phyloP scores from a whole-genome alignment of 2,888 invertebrate genomes.

The Automeris io region DNA sequence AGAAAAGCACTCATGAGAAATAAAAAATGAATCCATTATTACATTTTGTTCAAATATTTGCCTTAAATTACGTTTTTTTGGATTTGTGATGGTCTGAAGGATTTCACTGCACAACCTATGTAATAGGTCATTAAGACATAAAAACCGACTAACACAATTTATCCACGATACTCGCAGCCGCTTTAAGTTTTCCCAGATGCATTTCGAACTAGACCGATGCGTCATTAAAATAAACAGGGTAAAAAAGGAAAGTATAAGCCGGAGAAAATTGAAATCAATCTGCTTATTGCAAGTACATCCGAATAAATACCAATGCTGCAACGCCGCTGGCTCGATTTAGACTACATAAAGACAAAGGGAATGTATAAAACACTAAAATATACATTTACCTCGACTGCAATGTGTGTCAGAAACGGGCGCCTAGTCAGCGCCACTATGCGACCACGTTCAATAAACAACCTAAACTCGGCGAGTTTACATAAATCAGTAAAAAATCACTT shows the following conservation, averaged over 20 bases:
- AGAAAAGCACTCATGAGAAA: too few species aligned
- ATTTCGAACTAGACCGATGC: constrained; percentile 13
- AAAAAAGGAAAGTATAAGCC: constrained; percentile 7
- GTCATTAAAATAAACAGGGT: constrained; percentile 8
- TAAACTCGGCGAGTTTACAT: constrained; percentile 38
- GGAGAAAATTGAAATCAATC: background rate
- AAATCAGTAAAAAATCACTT: constrained; percentile 31
- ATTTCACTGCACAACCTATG: too few species aligned
- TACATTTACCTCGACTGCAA: constrained; percentile 46
- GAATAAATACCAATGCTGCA: background rate
- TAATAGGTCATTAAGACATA: constrained; percentile 2
- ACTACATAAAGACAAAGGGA: constrained; percentile 6
- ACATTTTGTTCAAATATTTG: too few species aligned
- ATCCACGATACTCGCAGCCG: background rate
- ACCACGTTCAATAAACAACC: constrained; percentile 73
- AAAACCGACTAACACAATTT: background rate
- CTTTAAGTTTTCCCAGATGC: constrained; percentile 22
- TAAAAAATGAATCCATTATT: too few species aligned
- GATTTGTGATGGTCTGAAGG: too few species aligned
- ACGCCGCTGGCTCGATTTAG: background rate
- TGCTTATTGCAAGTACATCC: background rate
- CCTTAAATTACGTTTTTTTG: too few species aligned
- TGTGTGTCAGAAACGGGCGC: constrained; percentile 53
- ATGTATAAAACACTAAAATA: constrained; percentile 7
- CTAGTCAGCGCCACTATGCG: constrained; percentile 55